Percentiles rank a stretch among this genome's conserved stretches.
Conservation (phyloP, 1,140 invertebrate species). For the Drosophila leontia region DNA sequence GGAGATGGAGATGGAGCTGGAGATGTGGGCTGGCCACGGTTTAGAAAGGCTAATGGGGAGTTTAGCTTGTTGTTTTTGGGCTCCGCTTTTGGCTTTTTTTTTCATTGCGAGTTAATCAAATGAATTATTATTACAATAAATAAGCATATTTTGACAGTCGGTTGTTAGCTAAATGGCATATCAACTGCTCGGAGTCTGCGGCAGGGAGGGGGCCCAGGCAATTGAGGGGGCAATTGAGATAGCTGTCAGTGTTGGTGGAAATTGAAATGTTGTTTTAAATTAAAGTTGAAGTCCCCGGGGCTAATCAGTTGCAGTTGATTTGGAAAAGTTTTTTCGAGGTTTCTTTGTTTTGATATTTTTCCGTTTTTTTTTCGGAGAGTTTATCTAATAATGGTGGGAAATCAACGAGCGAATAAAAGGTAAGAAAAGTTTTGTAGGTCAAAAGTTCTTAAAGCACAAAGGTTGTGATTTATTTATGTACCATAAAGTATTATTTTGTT, state of each 20-base stretch:
- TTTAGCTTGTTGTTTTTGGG: constrained; percentile 62
- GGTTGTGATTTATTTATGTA: background rate
- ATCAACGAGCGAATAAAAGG: background rate
- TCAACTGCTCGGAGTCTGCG: constrained; percentile 24
- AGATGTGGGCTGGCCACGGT: constrained; percentile 52
- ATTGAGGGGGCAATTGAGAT: constrained; percentile 58
- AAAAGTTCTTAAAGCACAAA: constrained; percentile 2
- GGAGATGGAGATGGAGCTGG: background rate
- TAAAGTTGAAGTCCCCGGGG: constrained; percentile 35
- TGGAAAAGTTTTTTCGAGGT: constrained; percentile 24
- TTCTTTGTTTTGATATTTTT: background rate
- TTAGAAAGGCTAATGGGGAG: constrained; percentile 82
- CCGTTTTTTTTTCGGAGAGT: background rate
- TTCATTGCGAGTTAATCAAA: constrained; percentile 70
- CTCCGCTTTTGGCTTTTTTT: constrained; percentile 24
- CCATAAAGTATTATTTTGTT: background rate
- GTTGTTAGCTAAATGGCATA: constrained; percentile 61
- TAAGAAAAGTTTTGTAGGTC: constrained; percentile 11
- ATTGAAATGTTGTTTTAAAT: constrained; percentile 53
- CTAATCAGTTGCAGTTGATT: constrained; percentile 36
- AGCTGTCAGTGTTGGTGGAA: constrained; percentile 51
- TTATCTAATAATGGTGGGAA: constrained; percentile 41
- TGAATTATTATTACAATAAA: constrained; percentile 81
- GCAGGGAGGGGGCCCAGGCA: constrained; percentile 11
- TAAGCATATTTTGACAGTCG: constrained; percentile 55